A percentile compares a stretch with the other conserved stretches of the same genome.
phyloP scores from a whole-genome alignment of 2,113 vertebrate species.

The Dermatemys mawii region DNA sequence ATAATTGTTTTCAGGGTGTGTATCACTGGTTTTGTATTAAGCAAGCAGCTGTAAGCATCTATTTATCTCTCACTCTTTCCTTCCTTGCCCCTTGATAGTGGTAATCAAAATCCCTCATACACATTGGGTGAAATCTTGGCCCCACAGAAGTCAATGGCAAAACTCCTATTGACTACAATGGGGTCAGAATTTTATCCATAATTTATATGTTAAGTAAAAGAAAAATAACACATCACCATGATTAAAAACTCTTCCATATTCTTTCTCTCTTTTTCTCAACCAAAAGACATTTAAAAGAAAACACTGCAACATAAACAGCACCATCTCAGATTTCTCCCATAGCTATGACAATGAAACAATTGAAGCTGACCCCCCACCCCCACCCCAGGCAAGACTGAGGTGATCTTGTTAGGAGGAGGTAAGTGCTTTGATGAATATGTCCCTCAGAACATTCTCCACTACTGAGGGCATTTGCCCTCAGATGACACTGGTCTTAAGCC shows the following conservation, averaged over 20 bases:
- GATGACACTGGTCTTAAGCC: neutral
- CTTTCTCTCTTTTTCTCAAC: neutral
- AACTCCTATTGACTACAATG: neutral
- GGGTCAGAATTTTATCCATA: neutral
- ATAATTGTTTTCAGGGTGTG: neutral
- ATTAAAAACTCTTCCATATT: neutral
- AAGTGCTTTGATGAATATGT: neutral
- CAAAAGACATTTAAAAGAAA: neutral
- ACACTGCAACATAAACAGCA: neutral
- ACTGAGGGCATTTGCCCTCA: neutral
- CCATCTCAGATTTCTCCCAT: neutral
- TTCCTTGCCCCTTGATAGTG: neutral
- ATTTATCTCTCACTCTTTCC: neutral
- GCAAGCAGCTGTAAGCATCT: neutral
- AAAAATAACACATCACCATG: neutral
- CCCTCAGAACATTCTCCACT: neutral
- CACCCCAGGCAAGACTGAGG: neutral
- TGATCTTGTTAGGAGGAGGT: neutral
- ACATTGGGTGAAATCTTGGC: neutral
- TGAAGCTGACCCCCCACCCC: neutral
- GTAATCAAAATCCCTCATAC: neutral
- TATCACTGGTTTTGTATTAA: neutral
- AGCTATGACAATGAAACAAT: neutral
- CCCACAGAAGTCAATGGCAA: neutral
- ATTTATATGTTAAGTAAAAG: neutral